Base-by-base conservation (phyloP, 1,140 invertebrate species). In the Anastrepha ludens region DNA sequence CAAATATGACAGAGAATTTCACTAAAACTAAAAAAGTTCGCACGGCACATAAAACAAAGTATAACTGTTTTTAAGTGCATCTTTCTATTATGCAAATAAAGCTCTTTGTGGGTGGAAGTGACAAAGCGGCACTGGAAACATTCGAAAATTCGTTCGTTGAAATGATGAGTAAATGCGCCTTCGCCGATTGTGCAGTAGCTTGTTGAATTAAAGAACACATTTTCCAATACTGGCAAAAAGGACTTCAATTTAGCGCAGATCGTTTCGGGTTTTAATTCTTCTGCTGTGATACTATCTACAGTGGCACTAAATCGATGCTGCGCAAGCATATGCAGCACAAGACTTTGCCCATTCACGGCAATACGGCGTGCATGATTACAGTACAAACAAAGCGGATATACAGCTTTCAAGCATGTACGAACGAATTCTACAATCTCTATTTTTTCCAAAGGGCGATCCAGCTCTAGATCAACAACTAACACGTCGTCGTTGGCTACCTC, bases 1-100 rank as follows among this genome's bases (percentile, higher is more conserved):
- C 97, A 98, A 81, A 97, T 94, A 93, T 98, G 97, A 94, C 97
- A 97, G 55, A 97, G 92, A 65, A 98, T 93, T 93, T 98, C 97
- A 93, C 97, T 97, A 91, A 97, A 97, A 93, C 96, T 97, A 91
- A 96, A 97, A 94, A 97, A 97, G 90, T 96, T 97, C 44, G 95
- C 95, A 94, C 97, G 97, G 92, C 97, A 98, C 97, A 98, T 97
- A 87, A 96, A 95, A 93, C 97, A 98, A 60, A 96, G 92, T 62
- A 97, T 94, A 87, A 96, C 96, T 47, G 96, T 95, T 92, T 97
- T 97, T 89, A 97, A 95, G 93, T 98, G 97, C 94, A 97, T 95
- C 93, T 97, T 97, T 85, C 97, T 94, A 92, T 97, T 97, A 92
- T 98, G 97, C 89, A 96, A 94, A 93, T 97, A 97, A 13, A 97